phyloP scores from a whole-genome alignment of 2,888 invertebrate species.

The Drosophila neonasuta region DNA sequence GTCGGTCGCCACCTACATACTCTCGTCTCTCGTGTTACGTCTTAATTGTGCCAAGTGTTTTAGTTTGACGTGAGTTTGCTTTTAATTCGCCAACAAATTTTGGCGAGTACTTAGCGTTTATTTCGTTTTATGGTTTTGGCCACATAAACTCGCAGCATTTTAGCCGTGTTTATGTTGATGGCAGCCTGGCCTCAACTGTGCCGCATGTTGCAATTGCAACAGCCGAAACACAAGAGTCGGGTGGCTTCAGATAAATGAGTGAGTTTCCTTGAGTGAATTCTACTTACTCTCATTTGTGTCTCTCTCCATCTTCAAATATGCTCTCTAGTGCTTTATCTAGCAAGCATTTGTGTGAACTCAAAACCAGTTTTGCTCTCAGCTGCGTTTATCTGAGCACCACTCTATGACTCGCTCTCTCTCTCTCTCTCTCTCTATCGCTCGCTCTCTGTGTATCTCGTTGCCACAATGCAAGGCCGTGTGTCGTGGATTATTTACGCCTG shows the following conservation, averaged over 20 bases:
- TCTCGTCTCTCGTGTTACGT: constrained; percentile 14
- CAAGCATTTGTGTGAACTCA: not conserved
- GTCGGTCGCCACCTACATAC: too few relatives aligned
- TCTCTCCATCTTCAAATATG: not conserved
- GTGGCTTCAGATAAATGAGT: constrained; percentile 63
- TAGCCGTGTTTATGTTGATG: constrained; percentile 43
- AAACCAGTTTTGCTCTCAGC: constrained; percentile 44
- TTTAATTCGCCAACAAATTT: constrained; percentile 13
- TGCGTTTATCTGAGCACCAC: constrained; percentile 38
- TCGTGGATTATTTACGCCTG: constrained; percentile 66
- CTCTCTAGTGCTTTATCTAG: not conserved
- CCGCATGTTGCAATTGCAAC: constrained; percentile 35
- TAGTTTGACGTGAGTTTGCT: not conserved
- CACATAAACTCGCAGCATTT: constrained; percentile 23
- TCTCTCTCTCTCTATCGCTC: constrained; percentile 15
- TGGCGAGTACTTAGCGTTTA: constrained; percentile 23
- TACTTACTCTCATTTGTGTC: not conserved
- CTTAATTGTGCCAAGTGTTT: constrained; percentile 19
- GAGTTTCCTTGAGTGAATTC: constrained; percentile 51
- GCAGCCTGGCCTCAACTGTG: constrained; percentile 52
- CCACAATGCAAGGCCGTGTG: constrained; percentile 52
- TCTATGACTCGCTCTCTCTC: constrained; percentile 5
- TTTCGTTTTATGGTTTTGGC: constrained; percentile 19
- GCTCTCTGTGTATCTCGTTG: constrained; percentile 14
- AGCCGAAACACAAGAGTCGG: constrained; percentile 6